Conservation (phyloP, 30 jellyfish, hydroid and myxozoan species). For the Pelagia noctiluca region DNA sequence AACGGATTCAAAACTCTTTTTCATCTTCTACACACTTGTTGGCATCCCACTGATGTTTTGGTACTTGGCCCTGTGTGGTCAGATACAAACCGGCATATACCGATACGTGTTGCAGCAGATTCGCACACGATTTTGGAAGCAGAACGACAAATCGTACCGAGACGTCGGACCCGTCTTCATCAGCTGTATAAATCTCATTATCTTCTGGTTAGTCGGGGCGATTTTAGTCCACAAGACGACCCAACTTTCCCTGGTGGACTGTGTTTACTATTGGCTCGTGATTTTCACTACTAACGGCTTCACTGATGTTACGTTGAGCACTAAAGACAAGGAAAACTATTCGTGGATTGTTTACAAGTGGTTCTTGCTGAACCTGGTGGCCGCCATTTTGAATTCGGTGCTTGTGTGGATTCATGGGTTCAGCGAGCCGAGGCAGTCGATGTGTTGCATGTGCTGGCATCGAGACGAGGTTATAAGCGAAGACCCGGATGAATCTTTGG, state of each 20-base stretch:
- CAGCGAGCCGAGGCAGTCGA: conserved; percentile 58
- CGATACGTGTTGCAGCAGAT: conserved; percentile 7
- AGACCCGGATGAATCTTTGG: conserved; percentile 65
- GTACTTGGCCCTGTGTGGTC: conserved; percentile 73
- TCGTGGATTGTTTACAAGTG: conserved; percentile 64
- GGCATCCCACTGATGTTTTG: conserved; percentile 77
- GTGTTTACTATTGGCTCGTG: conserved; percentile 70
- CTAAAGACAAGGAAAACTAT: background rate
- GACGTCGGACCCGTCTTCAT: conserved; percentile 60
- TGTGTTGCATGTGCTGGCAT: conserved; percentile 78
- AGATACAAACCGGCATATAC: conserved; percentile 53
- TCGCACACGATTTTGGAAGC: conserved; percentile 54
- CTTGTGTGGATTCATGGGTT: conserved; percentile 70
- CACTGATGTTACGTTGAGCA: conserved; percentile 55
- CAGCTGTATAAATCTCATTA: conserved; percentile 38
- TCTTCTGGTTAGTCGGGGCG: conserved; percentile 68
- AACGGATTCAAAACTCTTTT: conserved; percentile 37
- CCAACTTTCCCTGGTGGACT: conserved; percentile 55
- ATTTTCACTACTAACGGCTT: conserved; percentile 74
- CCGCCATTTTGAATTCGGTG: conserved; percentile 58
- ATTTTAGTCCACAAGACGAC: conserved; percentile 30
- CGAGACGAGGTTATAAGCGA: conserved; percentile 20
- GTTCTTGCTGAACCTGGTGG: conserved; percentile 63
- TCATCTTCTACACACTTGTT: conserved; percentile 56
- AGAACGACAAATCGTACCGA: conserved; percentile 35